Evolutionary conservation across 2,797 vertebrate genomes (phyloP), one percentile per base, ranked within the genome.

Genomic region (Eremophila alpestris): DNA sequence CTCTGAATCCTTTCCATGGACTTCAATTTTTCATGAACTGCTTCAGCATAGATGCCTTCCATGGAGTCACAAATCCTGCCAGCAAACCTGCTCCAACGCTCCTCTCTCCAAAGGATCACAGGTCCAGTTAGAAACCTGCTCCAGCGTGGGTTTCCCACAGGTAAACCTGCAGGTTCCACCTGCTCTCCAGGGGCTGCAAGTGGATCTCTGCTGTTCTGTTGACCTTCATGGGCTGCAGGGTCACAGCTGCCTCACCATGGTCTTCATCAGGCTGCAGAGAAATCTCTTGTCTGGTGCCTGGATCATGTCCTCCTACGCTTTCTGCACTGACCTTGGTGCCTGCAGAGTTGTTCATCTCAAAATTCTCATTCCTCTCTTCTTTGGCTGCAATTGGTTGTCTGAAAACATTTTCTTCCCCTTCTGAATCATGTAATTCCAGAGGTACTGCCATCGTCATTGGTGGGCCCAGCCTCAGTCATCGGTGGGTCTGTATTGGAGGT

Each of bases 51-150:
- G 32, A 23, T 49, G 8, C 16, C 16, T 60, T 60, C 16, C 41
- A 56, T 1, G 11, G 11, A 54, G 19, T 55, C 0, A 0, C 16
- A 76, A 60, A 32, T 43, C 23, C 41, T 82, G 22, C 41, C 36
- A 81, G 30, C 26, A 75, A 60, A 41, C 30, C 13, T 36, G 18
- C 21, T 48, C 13, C 48, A 60, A 2, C 45, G 12, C 21, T 74
- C 11, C 45, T 52, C 24, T 40, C 30, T 73, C 21, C 40, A 34
- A 18, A 59, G 11, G n/a, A 59, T 29, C 24, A 59, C 20, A 22
- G 10, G 14, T 26, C 15, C 17, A n/a, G 29, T 17, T 17, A 48
- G 62, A 11, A 41, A 18, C 30, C 46, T 41, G 34, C 24, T 59
- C 24, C 30, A 36, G 30, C 40, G 23, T 13, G 15, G 22, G 32